A percentile compares a stretch with the other conserved stretches of the same genome.
These are phyloP conservation scores for Belonocnema kinseyi DNA, from an alignment of 1,140 invertebrate species.

Conservation along the genomic window DNA sequence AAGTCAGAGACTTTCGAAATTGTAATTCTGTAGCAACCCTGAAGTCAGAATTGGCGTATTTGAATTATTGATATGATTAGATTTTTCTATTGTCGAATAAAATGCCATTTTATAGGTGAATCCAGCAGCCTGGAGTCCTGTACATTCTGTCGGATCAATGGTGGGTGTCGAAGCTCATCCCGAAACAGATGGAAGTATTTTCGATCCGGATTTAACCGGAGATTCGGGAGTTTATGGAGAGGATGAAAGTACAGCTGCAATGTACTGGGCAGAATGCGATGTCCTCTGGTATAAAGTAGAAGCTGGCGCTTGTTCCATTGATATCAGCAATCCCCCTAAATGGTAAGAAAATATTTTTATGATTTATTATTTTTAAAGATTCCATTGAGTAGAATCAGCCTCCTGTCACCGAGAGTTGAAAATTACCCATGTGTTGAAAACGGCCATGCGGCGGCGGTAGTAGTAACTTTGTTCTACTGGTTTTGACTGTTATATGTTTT, in stretches of 20 bases:
- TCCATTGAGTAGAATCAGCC: too few species aligned
- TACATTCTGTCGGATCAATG: constrained; percentile 87
- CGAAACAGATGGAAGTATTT: constrained; percentile 86
- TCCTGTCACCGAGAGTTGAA: too few species aligned
- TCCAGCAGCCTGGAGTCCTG: constrained; percentile 88
- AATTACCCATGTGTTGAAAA: too few species aligned
- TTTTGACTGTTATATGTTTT: too few species aligned
- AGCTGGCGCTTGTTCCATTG: constrained; percentile 85
- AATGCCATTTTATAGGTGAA: constrained; percentile 71
- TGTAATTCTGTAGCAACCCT: too few species aligned
- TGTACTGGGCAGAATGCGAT: constrained; percentile 86
- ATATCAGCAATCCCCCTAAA: constrained; percentile 82
- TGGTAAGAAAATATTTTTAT: constrained; percentile 76
- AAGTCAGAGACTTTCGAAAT: too few species aligned
- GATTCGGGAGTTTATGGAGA: constrained; percentile 87
- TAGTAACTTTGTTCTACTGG: too few species aligned
- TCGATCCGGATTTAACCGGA: constrained; percentile 81
- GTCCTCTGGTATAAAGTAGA: constrained; percentile 86
- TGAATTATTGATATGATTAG: constrained; percentile 5
- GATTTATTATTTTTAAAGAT: too few species aligned
- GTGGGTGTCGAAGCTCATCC: constrained; percentile 86
- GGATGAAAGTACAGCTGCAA: constrained; percentile 81
- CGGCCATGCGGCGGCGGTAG: too few species aligned
- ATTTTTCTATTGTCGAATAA: constrained; percentile 34
- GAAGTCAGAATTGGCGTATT: too few species aligned